Base-by-base conservation (phyloP, 30 jellyfish, hydroid and myxozoan genomes). In the Phacellophora camtschatica region DNA sequence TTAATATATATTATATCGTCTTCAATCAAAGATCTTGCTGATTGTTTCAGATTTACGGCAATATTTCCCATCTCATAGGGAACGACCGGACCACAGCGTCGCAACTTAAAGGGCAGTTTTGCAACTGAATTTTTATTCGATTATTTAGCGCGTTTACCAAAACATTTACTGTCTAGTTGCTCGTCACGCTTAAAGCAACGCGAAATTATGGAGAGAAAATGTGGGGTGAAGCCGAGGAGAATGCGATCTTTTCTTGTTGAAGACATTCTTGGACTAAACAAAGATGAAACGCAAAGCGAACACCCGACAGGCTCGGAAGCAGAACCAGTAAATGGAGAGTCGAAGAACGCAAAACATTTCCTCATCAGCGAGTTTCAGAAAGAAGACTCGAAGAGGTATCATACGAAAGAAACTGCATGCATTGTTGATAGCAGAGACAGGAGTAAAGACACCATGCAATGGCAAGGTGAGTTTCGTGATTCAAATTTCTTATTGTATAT, bases 161-260 rank as follows among this genome's bases (percentile, higher is more conserved):
- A n/a, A n/a, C n/a, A n/a, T n/a, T n/a, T n/a, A n/a, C n/a, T n/a
- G n/a, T n/a, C n/a, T n/a, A n/a, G n/a, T n/a, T n/a, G n/a, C n/a
- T n/a, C n/a, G n/a, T n/a, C n/a, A n/a, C n/a, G n/a, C n/a, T n/a
- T n/a, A n/a, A n/a, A n/a, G n/a, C n/a, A n/a, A n/a, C n/a, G n/a
- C n/a, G n/a, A n/a, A n/a, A n/a, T 28, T 28, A 46, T 46, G 61
- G 67, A 20, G 36, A 56, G 59, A 53, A 71, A 80, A 16, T 45
- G 69, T 13, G 73, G 62, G 36, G 39, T n/a, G 32, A 80, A 56
- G 65, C 91, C 73, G 68, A 66, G 43, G 66, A 80, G 33, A 46
- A 20, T 64, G 35, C 68, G 81, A 6, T 80, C 91, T 3, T 80
- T 80, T 65, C 42, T 80, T 13, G 81, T 80, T 58, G 84, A 80